phyloP scores from a whole-genome alignment of 2,888 invertebrate genomes.

The Torymus texanus region DNA sequence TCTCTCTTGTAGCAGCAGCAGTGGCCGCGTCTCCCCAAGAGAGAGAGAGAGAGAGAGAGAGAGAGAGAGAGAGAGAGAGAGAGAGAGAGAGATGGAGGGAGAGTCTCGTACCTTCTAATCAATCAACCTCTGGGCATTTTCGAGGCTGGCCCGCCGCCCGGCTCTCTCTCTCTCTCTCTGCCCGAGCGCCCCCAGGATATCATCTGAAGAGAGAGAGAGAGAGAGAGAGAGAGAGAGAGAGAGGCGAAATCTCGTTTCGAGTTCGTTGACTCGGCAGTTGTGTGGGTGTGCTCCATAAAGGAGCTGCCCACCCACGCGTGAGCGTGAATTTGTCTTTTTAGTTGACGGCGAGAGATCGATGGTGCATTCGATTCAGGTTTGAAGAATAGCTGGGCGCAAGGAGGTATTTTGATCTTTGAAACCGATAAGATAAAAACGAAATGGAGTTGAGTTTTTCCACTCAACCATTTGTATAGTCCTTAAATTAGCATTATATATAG shows the following conservation, averaged over 20 bases:
- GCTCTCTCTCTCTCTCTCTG: neutral
- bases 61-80: no score
- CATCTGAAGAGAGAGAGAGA: constrained; percentile 42
- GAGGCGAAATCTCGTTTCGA: constrained; percentile 41
- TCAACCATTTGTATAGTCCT: no score
- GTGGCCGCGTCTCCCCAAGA: no score
- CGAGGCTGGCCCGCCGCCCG: constrained; percentile 57
- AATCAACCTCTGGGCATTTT: constrained; percentile 74
- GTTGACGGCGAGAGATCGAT: neutral
- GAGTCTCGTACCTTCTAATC: constrained; percentile 72
- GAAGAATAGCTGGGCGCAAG: no score
- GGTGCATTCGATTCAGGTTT: neutral
- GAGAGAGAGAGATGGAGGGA: no score
- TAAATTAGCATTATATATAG: no score
- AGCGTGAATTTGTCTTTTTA: constrained; percentile 25
- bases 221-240: constrained; percentile 31
- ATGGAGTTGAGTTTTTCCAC: no score
- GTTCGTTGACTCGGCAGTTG: constrained; percentile 53
- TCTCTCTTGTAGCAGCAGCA: constrained; percentile 28
- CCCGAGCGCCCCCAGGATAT: constrained; percentile 47
- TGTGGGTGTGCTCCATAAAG: constrained; percentile 18
- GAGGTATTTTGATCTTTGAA: no score
- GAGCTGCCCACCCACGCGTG: neutral
- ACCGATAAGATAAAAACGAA: no score
- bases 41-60: no score